phyloP scores from a whole-genome alignment of 2,888 invertebrate genomes.

The Arge pagana region DNA sequence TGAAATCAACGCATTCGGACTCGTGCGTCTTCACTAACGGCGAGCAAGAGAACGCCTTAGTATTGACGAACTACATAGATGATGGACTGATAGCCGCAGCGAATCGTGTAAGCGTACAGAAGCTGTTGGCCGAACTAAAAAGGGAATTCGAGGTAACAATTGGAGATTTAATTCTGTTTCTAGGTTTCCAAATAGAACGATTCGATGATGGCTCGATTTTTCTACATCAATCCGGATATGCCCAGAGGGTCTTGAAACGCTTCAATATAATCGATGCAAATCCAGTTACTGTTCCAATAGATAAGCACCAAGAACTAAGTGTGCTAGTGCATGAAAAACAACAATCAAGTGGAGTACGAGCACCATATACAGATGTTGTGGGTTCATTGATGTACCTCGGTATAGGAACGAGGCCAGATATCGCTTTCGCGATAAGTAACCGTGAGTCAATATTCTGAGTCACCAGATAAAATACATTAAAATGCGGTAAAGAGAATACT shows the following conservation, averaged over 20 bases:
- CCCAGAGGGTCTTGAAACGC: neutral
- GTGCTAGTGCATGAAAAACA: slow-evolving; percentile 11
- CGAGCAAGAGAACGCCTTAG: too few relatives aligned
- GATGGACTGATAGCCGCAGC: too few relatives aligned
- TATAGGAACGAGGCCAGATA: slow-evolving; percentile 29
- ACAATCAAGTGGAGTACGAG: too few relatives aligned
- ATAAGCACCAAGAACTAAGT: slow-evolving; percentile 16
- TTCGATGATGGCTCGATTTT: slow-evolving; percentile 33
- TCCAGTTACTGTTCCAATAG: slow-evolving; percentile 1
- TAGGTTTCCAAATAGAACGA: slow-evolving; percentile 25
- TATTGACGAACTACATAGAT: too few relatives aligned
- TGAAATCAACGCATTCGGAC: slow-evolving; percentile 27
- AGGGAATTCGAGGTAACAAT: too few relatives aligned
- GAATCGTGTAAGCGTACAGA: too few relatives aligned
- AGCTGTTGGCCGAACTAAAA: too few relatives aligned
- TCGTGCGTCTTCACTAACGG: slow-evolving; percentile 27
- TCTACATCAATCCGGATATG: neutral
- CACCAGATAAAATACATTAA: slow-evolving; percentile 28
- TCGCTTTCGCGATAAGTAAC: slow-evolving; percentile 26
- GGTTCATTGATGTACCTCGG: slow-evolving; percentile 29
- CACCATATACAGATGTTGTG: slow-evolving; percentile 27
- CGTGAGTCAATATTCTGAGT: slow-evolving; percentile 25
- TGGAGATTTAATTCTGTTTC: too few relatives aligned
- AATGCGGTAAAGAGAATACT: slow-evolving; percentile 29
- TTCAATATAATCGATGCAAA: neutral